Evolutionary conservation across 2,797 vertebrate genomes (phyloP), one percentile per base, ranked within the genome.

Genomic region (Hephaestus fuliginosus): DNA sequence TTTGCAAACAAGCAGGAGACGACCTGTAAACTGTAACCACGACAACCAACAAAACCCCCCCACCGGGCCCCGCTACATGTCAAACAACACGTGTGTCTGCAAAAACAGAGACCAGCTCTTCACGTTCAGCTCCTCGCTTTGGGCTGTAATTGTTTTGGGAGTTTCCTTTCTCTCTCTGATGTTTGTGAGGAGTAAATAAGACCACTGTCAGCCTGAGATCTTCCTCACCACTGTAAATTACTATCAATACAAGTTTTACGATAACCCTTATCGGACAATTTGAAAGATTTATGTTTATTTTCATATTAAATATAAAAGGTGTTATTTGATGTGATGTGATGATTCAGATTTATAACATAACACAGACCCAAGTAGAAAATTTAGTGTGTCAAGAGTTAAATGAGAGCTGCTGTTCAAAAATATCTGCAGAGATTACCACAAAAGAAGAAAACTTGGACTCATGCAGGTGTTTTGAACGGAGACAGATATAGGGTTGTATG

Each of bases 1-100:
- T 51, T 22, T 4, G 17, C 30, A 28, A 79, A 81, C 30, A 44
- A 25, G 46, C 14, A 10, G 22, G 51, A 76, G 60, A 49, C 48
- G 7, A 25, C 63, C 57, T 44, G 41, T 67, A 52, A 75, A 81
- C 49, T 11, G 67, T 64, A 11, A 57, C 82, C 72, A 49, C 7
- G 69, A 55, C 78, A 62, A 62, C 11, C 17, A 15, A 56, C 41
- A 41, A 62, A 60, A 25, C 1, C 25, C 25, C 25, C 25, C 25
- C 25, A 25, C 25, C 25, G 25, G 25, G 25, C 25, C 25, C 25
- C 25, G 2, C 25, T 8, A 28, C 66, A 46, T 5, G 61, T 74
- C 33, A 55, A 64, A 58, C 51, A 46, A 30, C 25, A 9, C 12
- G 62, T 2, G 0, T 7, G 7, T 2, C 30, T 12, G 17, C 30